Base-by-base conservation (phyloP, 2,888 invertebrate species). In the Ornithoptera priamus region DNA sequence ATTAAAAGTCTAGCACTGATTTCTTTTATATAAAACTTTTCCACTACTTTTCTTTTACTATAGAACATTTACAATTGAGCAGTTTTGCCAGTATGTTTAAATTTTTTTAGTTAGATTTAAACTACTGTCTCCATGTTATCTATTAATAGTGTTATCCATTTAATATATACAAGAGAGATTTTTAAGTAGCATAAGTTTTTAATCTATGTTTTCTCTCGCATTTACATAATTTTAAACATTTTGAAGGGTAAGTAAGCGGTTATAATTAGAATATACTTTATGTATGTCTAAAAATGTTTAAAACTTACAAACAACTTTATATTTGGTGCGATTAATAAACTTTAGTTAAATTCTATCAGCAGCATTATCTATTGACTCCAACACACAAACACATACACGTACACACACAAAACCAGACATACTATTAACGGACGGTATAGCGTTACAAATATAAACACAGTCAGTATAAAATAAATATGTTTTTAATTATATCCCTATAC, bases 391-490 rank as follows among this genome's bases (percentile, higher is more conserved):
- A n/a, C 18, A 2, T 66, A 72, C 65, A 72, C 69, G 74, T 73
- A 73, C 73, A 72, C 74, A 72, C 76, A 76, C 75, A 70, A 74
- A 75, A 61, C n/a, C 60, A 71, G 24, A 71, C 80, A 78, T 74
- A 75, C 73, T 73, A 72, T 72, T 75, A 75, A 80, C 81, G 83
- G 83, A 83, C 83, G 83, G 83, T 82, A 80, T 81, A 81, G 78
- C 78, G 75, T 77, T 76, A 72, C 77, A 62, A 64, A 67, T 64
- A 70, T 67, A 65, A 64, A 73, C 68, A 72, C 64, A 65, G 70
- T 64, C 67, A 71, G 67, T 68, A 65, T 65, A 65, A 61, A 67
- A 65, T 64, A 75, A 72, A 70, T 58, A 75, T 72, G 72, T 68
- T 75, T 71, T 73, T 68, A 72, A 72, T 62, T 42, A 53, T 36